Base-by-base conservation (phyloP, 2,797 vertebrate species). In the Denticeps clupeoides region DNA sequence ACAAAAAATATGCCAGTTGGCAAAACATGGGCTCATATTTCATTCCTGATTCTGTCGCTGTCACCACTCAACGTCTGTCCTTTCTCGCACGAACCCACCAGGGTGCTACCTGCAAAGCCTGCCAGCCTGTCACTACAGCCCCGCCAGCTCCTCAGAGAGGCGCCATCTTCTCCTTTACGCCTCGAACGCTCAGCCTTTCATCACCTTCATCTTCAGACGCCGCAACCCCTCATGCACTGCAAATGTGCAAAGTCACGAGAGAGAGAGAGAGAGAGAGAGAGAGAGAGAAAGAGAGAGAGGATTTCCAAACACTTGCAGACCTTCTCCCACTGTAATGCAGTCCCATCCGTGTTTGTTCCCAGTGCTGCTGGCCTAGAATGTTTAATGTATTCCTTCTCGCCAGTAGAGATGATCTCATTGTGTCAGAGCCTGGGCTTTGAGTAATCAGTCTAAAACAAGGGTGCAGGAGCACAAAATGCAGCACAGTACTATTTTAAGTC, bases 321-420 rank as follows among this genome's bases (percentile, higher is more conserved):
- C 19, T 18, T 60, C 45, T 42, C 24, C 11, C 47, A 40, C 43
- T 47, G 35, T 29, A 44, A 35, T 16, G 9, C 44, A 37, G 26
- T 37, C 55, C 45, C 31, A 10, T 41, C 53, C 53, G 42, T 59
- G 53, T 70, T 62, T 53, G 35, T 49, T 69, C 64, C 64, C 64
- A 24, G 52, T 35, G 65, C 58, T 65, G 66, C 70, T 85, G 82
- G 74, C 79, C 81, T 78, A 79, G 78, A 82, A 82, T 72, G 67
- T 73, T 45, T 73, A 75, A 78, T 73, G 62, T 70, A 73, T 75
- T 77, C 73, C 71, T 70, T 73, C 64, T 64, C 68, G 62, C 72
- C 71, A 71, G 71, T 72, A 70, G 58, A 63, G 75, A 65, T 84
- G 82, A 79, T 82, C 79, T 81, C 81, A 83, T 85, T 85, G 82